These are phyloP conservation scores for Syrista parreyssii DNA, from an alignment of 2,888 invertebrate species.

Conservation along the genomic window DNA sequence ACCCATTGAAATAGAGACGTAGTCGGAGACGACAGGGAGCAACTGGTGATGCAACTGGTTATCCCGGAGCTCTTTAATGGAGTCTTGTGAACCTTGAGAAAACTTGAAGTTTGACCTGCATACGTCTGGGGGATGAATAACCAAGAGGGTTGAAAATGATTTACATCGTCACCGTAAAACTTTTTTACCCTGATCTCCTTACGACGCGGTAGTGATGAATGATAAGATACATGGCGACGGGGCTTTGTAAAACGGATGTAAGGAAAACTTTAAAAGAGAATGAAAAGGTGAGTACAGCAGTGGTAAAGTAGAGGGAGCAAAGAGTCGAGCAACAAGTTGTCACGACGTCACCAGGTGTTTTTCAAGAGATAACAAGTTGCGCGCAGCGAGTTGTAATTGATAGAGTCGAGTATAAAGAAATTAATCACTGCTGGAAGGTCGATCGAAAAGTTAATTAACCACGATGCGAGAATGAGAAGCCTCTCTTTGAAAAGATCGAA, in stretches of 20 bases:
- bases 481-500: background rate
- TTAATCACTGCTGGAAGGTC: background rate
- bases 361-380: background rate
- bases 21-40: conserved; percentile 28
- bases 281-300: background rate
- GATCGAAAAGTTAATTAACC: background rate
- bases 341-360: background rate
- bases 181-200: background rate
- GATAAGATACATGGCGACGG: background rate
- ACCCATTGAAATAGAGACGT: background rate
- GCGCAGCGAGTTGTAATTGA: background rate
- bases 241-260: background rate
- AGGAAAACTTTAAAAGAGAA: background rate
- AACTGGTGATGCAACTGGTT: conserved; percentile 59
- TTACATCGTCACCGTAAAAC: background rate
- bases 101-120: background rate
- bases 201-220: background rate
- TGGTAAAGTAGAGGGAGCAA: background rate
- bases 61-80: background rate
- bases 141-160: background rate
- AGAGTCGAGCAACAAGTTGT: background rate
- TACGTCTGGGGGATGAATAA: background rate
- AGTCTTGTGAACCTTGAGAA: background rate
- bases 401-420: background rate
- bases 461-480: background rate